Evolutionary conservation across 2,113 vertebrate genomes (phyloP), one percentile per base, ranked within the genome.

Genomic region (Nettapus auritus): DNA sequence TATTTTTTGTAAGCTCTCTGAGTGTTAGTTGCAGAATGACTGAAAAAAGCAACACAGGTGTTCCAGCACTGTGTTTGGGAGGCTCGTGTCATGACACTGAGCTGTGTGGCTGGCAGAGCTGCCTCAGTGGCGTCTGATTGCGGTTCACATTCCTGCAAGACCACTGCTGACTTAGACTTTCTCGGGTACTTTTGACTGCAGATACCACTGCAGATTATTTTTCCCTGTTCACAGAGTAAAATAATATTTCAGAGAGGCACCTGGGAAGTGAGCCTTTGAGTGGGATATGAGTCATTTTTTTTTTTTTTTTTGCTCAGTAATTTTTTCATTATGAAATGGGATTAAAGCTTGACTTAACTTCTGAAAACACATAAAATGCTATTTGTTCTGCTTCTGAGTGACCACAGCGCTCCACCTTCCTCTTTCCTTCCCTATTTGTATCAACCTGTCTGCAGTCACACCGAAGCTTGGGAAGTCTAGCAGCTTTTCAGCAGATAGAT

Each of bases 71-170:
- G 52, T 16, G 7, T 48, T 22, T 36, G 34, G n/a, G 40, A 38
- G 40, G 56, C 48, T 33, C 1, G 2, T 28, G 3, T 5, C 4
- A 1, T 0, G 10, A 63, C 64, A 36, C 46, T 29, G 55, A 68
- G 44, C 36, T 28, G 21, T 22, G 34, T 33, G 3, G 31, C 5
- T 1, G 19, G 33, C 67, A 57, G 76, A 42, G 75, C 53, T 48
- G 68, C 18, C 60, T 8, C 21, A 17, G 38, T 11, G 29, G 29
- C 53, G 6, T 18, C 29, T 12, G 29, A 29, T 62, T 44, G 46
- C 0, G 8, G 60, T 14, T 34, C 2, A 7, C 29, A 31, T 46
- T 56, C 22, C 62, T 28, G 21, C 0, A 1, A 22, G 48, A 33
- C n/a, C 9, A 0, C 38, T 15, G 21, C 9, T 21, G 46, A 48